Evolutionary conservation across 2,797 vertebrate genomes (phyloP), one percentile per base, ranked within the genome.

Genomic region (Kryptopterus vitreolus): DNA sequence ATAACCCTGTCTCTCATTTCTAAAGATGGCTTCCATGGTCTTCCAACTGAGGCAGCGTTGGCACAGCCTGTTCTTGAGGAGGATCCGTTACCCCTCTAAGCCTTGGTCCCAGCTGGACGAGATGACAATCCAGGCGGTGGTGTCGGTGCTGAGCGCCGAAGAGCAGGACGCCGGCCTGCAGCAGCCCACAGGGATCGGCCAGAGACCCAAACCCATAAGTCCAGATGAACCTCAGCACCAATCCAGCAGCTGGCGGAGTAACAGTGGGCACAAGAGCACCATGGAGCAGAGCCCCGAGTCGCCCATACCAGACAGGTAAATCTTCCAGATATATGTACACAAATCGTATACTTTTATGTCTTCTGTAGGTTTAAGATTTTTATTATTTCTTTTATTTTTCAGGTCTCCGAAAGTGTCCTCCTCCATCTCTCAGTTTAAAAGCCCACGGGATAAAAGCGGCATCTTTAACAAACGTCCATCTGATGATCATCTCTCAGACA

Each of bases 171-270:
- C 92, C 20, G 94, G 95, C 65, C 91, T 99, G 83, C 95, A 95
- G 73, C 98, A 99, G 80, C 97, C 98, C 48, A 92, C 95, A n/a
- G 97, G 97, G 71, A 96, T 98, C 81, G 97, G 98, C 33, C 97
- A 98, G 89, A 92, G 95, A 82, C 97, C 98, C 76, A 93, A 93
- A 71, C 91, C 92, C 57, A 88, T 95, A 87, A 90, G 90, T 86
- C 92, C 90, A 82, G 94, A 94, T 83, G 95, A 94, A 58, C 87
- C 84, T 84, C 88, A 87, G 68, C 85, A 90, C 53, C 82, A 87
- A 18, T 87, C 92, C 20, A 83, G 91, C 24, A 78, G 43, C 0
- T 93, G 93, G 93, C 93, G 74, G 52, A 88, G 87, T 81, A 80
- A 86, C 69, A 91, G 87, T 79, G 91, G 87, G 10, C 89, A 88